Conservation (phyloP, 2,113 vertebrate species). For the Amblyopsis rosae region DNA sequence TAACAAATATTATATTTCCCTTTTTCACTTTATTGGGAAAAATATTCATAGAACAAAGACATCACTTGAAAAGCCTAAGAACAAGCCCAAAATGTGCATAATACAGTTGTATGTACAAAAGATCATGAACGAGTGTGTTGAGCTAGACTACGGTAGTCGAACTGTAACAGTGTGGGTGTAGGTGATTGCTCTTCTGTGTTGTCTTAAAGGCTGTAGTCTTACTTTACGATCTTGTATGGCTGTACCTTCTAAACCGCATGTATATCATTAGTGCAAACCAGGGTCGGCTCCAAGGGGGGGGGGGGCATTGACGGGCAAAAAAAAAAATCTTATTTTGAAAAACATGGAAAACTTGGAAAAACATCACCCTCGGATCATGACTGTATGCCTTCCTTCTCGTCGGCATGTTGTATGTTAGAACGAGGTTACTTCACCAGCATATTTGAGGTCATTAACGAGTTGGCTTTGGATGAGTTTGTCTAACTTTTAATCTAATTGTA, state of each 20-base stretch:
- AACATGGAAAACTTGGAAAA: no score
- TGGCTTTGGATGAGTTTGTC: no score
- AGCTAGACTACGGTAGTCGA: conserved; percentile 3
- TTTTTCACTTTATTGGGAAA: conserved; percentile 27
- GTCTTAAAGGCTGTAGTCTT: conserved; percentile 18
- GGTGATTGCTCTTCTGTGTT: conserved; percentile 9
- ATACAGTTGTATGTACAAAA: conserved; percentile 79
- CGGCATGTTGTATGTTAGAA: no score
- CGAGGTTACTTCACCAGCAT: no score
- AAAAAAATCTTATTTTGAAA: no score
- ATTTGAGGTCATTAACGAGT: no score
- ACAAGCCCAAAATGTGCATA: conserved; percentile 72
- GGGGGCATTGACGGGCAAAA: no score
- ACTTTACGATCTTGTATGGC: conserved; percentile 10
- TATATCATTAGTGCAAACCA: conserved; percentile 47
- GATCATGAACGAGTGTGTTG: conserved; percentile 64
- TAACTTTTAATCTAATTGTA: no score
- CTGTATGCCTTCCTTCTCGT: no score
- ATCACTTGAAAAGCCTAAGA: conserved; percentile 76
- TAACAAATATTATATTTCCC: conserved; percentile 46
- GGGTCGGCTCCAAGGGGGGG: no score
- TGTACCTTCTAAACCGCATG: conserved; percentile 1
- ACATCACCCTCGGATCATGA: no score
- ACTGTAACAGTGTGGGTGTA: conserved; percentile 2
- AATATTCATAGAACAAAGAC: conserved; percentile 56